Conservation (phyloP, 2,113 vertebrate species). For the Chaetura pelagica region DNA sequence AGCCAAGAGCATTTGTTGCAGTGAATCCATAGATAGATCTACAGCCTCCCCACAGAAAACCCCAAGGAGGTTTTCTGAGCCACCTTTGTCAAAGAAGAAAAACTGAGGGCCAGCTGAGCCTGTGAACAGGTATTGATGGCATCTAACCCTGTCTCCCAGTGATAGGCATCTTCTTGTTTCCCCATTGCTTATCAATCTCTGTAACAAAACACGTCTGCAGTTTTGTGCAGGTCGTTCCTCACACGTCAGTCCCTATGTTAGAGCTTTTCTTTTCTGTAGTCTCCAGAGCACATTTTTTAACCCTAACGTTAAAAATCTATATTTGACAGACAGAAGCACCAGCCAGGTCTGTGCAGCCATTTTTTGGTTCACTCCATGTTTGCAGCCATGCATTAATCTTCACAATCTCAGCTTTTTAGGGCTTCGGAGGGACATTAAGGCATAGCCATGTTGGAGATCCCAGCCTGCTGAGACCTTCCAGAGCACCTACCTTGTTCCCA, state of each 20-base stretch:
- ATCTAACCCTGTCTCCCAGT: not conserved
- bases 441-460: fast-evolving
- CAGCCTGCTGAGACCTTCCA: not conserved
- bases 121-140: not conserved
- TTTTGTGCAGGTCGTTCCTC: not conserved
- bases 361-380: not conserved
- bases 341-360: not conserved
- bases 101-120: not conserved
- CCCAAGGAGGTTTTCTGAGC: not conserved
- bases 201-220: not conserved
- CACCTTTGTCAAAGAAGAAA: not conserved
- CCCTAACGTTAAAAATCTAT: not conserved
- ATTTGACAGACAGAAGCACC: not conserved
- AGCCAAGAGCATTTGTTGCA: not conserved
- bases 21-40: not conserved
- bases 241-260: not conserved
- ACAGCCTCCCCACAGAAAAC: not conserved
- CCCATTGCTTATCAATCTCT: not conserved
- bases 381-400: not conserved
- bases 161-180: not conserved
- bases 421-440: not conserved
- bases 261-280: not conserved
- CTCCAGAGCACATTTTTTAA: not conserved
- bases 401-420: not conserved
- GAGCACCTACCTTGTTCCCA: not conserved